A percentile compares a stretch with the other conserved stretches of the same genome.
Conservation (phyloP, 53 echinoderm and acorn worm species). For the Temnopleurus reevesii region DNA sequence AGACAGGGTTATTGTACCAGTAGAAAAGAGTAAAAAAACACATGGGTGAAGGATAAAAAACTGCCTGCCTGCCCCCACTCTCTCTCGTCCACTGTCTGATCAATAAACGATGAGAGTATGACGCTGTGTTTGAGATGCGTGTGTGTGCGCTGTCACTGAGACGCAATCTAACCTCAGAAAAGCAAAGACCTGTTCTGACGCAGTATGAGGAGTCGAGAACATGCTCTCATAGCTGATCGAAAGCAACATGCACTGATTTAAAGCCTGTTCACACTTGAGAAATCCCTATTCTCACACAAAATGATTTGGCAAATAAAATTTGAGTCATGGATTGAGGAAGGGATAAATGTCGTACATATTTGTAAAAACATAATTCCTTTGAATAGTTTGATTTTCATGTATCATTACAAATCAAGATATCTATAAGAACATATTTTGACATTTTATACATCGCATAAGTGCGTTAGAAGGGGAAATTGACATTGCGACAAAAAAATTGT, state of each 20-base stretch:
- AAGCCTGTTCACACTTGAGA: not conserved
- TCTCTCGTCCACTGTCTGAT: slow-evolving; percentile 3
- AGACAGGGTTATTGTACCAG: not conserved
- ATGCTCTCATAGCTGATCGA: not conserved
- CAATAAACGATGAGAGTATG: slow-evolving; percentile 20
- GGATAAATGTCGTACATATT: too few relatives aligned
- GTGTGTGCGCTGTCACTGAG: slow-evolving; percentile 42
- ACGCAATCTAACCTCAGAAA: not conserved
- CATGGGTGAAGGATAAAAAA: not conserved
- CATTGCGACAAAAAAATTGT: too few relatives aligned
- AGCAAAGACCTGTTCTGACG: not conserved
- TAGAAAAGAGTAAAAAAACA: not conserved
- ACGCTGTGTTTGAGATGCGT: slow-evolving; percentile 2
- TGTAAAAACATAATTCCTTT: too few relatives aligned
- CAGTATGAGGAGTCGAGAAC: not conserved
- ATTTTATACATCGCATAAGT: too few relatives aligned
- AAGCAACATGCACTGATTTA: not conserved
- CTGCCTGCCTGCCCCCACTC: not conserved
- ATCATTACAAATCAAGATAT: too few relatives aligned
- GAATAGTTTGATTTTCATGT: too few relatives aligned
- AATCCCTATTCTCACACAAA: too few relatives aligned
- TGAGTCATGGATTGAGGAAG: too few relatives aligned
- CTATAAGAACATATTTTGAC: too few relatives aligned
- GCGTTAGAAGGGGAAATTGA: too few relatives aligned
- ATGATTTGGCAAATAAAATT: too few relatives aligned